Evolutionary conservation across 2,888 invertebrate species (phyloP).

Genomic region (Hofmannophila pseudospretella): DNA sequence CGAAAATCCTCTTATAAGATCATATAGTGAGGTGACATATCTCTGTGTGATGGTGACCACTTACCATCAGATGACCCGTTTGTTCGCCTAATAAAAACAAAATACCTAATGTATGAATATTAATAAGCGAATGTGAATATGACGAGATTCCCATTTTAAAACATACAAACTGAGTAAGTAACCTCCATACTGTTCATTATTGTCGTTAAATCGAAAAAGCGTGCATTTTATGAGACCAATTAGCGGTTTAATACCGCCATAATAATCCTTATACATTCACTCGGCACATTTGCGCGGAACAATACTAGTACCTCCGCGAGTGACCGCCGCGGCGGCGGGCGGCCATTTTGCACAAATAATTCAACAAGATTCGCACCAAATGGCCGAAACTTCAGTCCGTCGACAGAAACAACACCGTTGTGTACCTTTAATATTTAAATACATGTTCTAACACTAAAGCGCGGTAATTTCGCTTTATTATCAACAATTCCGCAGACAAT

Average conservation of each 20-base stretch:
- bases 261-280: constrained; percentile 37
- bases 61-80: too few species aligned
- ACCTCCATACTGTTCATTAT: background rate
- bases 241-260: constrained; percentile 52
- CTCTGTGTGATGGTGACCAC: too few species aligned
- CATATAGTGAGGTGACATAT: too few species aligned
- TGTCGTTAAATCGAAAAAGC: constrained; percentile 19
- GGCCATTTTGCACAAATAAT: constrained; percentile 64
- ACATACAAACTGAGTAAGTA: too few species aligned
- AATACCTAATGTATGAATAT: background rate
- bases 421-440: constrained; percentile 47
- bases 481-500: constrained; percentile 7
- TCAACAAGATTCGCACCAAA: constrained; percentile 64
- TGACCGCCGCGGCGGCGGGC: constrained; percentile 34
- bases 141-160: background rate
- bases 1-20: too few species aligned
- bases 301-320: constrained; percentile 46
- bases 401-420: constrained; percentile 25
- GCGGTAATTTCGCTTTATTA: constrained; percentile 13
- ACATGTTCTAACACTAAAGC: constrained; percentile 18
- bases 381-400: constrained; percentile 43
- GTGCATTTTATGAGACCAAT: constrained; percentile 46
- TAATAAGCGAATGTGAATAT: background rate
- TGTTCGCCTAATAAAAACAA: too few species aligned
- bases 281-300: constrained; percentile 31